Evolutionary conservation across 2,888 invertebrate species (phyloP).

Genomic region (Drosophila nr. perissopoda): DNA sequence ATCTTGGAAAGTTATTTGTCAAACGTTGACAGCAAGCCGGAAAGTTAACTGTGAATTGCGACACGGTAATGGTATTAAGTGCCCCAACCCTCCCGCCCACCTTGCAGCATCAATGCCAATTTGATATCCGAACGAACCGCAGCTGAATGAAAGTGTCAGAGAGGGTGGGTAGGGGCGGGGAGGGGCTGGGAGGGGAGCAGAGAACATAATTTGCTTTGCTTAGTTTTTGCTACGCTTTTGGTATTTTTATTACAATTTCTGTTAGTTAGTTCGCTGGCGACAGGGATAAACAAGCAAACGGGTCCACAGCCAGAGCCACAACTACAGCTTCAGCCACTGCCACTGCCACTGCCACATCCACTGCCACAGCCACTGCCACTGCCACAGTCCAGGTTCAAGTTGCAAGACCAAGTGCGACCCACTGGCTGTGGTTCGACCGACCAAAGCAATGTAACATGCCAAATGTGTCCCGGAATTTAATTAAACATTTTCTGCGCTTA

Average conservation of each 20-base stretch:
- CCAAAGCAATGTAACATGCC: constrained; percentile 79
- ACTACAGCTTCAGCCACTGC: not conserved
- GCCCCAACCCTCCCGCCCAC: not conserved
- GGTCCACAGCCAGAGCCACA: not conserved
- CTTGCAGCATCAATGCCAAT: constrained; percentile 34
- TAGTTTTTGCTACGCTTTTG: constrained; percentile 77
- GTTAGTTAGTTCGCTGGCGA: constrained; percentile 62
- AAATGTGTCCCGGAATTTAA: constrained; percentile 81
- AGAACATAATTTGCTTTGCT: constrained; percentile 77
- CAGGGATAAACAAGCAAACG: constrained; percentile 43
- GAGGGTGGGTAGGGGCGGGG: not conserved
- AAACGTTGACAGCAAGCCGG: constrained; percentile 5
- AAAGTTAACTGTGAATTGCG: constrained; percentile 24
- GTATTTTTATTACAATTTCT: constrained; percentile 81
- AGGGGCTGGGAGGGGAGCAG: not conserved
- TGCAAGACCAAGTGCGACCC: constrained; percentile 2
- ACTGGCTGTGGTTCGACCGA: constrained; percentile 63
- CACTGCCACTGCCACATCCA: not conserved
- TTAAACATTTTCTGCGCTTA: constrained; percentile 82
- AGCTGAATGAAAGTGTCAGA: constrained; percentile 53
- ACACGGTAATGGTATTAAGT: constrained; percentile 13
- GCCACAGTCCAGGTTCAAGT: not conserved
- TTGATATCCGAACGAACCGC: constrained; percentile 40
- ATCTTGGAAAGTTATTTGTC: constrained; percentile 8
- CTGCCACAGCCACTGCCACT: not conserved